Evolutionary conservation across 2,113 vertebrate species (phyloP).

Genomic region (Zosterops lateralis): DNA sequence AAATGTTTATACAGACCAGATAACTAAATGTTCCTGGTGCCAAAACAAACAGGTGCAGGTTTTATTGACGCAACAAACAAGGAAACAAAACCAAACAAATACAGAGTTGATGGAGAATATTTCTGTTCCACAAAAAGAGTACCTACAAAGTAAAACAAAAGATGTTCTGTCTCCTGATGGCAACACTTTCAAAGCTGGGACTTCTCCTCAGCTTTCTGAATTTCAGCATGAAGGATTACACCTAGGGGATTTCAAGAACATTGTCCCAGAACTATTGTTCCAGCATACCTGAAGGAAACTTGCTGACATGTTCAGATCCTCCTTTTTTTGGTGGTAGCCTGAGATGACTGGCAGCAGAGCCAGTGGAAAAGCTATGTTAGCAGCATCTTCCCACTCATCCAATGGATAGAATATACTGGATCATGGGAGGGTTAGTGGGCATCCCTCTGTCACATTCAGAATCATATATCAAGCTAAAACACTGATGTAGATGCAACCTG

Average conservation of each 20-base stretch:
- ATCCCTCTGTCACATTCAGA: neutral
- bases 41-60: slow-evolving; percentile 75
- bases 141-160: slow-evolving; percentile 35
- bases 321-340: neutral
- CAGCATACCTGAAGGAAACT: neutral
- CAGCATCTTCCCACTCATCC: neutral
- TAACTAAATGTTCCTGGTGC: slow-evolving; percentile 53
- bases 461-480: neutral
- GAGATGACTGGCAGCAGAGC: neutral
- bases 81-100: slow-evolving; percentile 63
- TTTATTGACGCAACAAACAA: slow-evolving; percentile 64
- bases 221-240: neutral
- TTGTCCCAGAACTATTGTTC: neutral
- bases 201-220: neutral
- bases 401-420: neutral
- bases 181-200: neutral
- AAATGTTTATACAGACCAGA: slow-evolving; percentile 46
- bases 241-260: neutral
- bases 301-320: neutral
- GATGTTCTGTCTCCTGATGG: neutral
- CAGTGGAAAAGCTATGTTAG: neutral
- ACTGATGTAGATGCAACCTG: neutral
- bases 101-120: neutral
- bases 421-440: neutral
- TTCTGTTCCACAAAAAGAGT: slow-evolving; percentile 16